Base-by-base conservation (phyloP, 2,113 vertebrate species). In the Sisor rabdophorus region DNA sequence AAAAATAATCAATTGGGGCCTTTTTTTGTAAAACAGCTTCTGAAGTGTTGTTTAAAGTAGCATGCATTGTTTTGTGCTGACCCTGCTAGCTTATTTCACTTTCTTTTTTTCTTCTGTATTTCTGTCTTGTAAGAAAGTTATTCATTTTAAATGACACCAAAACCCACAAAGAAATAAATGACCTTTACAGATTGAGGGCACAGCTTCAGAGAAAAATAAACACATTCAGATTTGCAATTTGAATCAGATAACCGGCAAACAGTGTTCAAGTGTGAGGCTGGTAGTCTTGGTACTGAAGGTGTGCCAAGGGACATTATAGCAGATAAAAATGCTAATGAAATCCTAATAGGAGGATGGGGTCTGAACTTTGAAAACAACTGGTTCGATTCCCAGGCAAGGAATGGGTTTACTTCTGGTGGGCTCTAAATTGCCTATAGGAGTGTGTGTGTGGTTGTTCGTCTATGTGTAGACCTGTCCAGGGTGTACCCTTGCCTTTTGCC, bases 211-310 rank as follows among this genome's bases (percentile, higher is more conserved):
- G 47, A 32, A 55, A 67, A 67, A 22, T 52, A 55, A 65, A 67
- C 52, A 47, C 67, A 56, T 24, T 76, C 5, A 76, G 67, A 67
- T 53, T 50, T 53, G 44, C 15, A 44, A 32, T 44, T 74, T 61
- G 50, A 55, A 28, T 54, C 4, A 36, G 48, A 63, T 54, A 15
- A 48, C n/a, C 47, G 16, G 28, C 4, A 22, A 64, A 20, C 20
- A 16, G 47, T 3, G 12, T 9, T 55, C 16, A 54, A 40, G 36
- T 65, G n/a, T 65, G 13, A 19, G 7, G n/a, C 8, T 7, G 60
- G 8, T 40, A 44, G 36, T 17, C 19, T 32, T 22, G 22, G 30
- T 36, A 17, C 47, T 22, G 19, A 48, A 52, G 32, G 32, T 36
- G 32, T 36, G 30, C 40, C 2, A 11, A 2, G 11, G 11, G 52